Evolutionary conservation across 2,888 invertebrate species (phyloP), one percentile per base, ranked within the genome.

Genomic region (Trypoxylon attenuatum): DNA sequence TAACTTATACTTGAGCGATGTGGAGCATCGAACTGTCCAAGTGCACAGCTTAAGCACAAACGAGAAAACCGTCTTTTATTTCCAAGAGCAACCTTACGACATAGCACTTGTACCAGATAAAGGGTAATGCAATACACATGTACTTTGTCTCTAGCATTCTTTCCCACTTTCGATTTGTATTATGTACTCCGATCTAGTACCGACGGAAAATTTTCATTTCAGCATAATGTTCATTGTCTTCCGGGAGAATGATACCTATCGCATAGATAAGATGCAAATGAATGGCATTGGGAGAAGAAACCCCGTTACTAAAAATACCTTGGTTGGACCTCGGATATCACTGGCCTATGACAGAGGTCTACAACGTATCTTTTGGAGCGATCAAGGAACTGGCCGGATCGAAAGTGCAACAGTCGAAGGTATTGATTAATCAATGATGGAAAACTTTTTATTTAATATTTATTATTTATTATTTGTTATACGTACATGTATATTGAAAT

Each of bases 1-100:
- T 63, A 92, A 92, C 70, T 85, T 96, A 0, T 96, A 95, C 84
- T 91, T 94, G 88, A 87, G 92, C 57, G 94, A 96, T 83, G 88
- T 89, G 0, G 89, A 89, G 0, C 89, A 90, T 8, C 89, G 89
- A 52, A 89, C 90, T 0, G 87, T 96, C 0, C 94, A 94, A 81
- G 91, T 91, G 1, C 82, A 92, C 8, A 94, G 91, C 0, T 76
- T 94, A 43, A 87, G 87, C 46, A 92, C 90, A 0, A 87, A 87
- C 18, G 87, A 91, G 5, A 89, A 91, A 15, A 91, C 91, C 0
- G 80, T 91, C 10, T 81, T 96, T 0, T 85, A 92, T 39, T 89
- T 90, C 56, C 88, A 89, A 0, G 88, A 89, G 0, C 91, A 87
- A n/a, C 94, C 94, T 0, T 87, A 91, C 54, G 91, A 92, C 53